Evolutionary conservation across 2,113 vertebrate genomes (phyloP).

Genomic region (Spermophilus dauricus): DNA sequence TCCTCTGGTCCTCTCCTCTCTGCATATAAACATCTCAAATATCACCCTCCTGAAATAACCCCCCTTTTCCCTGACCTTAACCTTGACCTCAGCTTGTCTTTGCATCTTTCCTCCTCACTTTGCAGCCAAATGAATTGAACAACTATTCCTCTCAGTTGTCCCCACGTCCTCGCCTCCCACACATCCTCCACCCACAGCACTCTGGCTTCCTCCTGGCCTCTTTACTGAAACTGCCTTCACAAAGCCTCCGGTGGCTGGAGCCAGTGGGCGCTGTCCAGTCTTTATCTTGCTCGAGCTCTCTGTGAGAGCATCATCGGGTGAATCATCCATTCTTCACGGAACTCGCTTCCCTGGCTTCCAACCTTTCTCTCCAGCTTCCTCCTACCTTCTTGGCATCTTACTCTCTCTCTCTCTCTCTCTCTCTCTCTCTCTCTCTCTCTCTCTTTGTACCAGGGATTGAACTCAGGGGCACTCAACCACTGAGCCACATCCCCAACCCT

Average conservation of each 20-base stretch:
- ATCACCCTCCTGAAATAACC: background rate
- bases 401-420: too few relatives aligned
- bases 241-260: slow-evolving; percentile 52
- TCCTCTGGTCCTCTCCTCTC: too few relatives aligned
- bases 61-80: background rate
- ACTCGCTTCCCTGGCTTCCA: background rate
- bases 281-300: background rate
- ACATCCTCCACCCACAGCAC: background rate
- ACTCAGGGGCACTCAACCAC: too few relatives aligned
- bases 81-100: background rate
- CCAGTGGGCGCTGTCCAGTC: background rate
- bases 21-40: background rate
- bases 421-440: too few relatives aligned
- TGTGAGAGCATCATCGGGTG: background rate
- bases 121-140: background rate
- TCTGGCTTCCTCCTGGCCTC: slow-evolving; percentile 8
- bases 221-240: slow-evolving; percentile 42
- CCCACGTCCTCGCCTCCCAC: background rate
- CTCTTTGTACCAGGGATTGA: too few relatives aligned
- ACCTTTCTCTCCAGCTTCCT: background rate
- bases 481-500: too few relatives aligned
- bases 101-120: background rate
- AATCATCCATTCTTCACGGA: background rate
- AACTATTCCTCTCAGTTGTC: background rate
- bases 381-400: background rate